Percentiles rank a stretch among this genome's conserved stretches.
Evolutionary conservation across 2,888 invertebrate genomes (phyloP).

Genomic region (Heteromurus nitidus): DNA sequence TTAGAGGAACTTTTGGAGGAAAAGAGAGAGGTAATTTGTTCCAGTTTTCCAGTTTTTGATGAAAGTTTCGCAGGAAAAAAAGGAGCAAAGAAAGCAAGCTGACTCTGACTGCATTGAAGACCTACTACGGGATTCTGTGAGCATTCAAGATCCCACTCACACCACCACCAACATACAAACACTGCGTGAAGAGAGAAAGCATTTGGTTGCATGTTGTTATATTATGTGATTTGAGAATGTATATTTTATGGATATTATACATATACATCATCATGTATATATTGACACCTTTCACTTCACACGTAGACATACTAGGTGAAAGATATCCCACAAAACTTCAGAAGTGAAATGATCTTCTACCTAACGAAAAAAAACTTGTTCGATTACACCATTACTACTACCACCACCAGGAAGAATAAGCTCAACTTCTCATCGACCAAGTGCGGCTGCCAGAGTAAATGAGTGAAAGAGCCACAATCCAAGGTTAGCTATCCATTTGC

Average conservation of each 20-base stretch:
- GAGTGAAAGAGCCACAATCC: constrained; percentile 32
- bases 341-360: constrained; percentile 21
- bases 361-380: constrained; percentile 28
- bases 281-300: too few species aligned
- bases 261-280: too few species aligned
- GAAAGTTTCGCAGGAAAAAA: constrained; percentile 27
- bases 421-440: constrained; percentile 29
- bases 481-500: constrained; percentile 41
- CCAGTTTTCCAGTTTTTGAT: constrained; percentile 52
- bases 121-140: too few species aligned
- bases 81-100: neutral
- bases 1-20: constrained; percentile 38
- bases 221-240: too few species aligned
- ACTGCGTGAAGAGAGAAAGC: too few species aligned
- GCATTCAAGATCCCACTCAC: too few species aligned
- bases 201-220: too few species aligned
- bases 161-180: neutral
- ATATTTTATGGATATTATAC: too few species aligned
- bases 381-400: constrained; percentile 38
- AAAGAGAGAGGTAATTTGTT: constrained; percentile 54
- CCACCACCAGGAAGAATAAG: constrained; percentile 15
- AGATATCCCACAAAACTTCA: constrained; percentile 21
- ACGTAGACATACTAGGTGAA: too few species aligned
- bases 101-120: neutral
- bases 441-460: constrained; percentile 29